Evolutionary conservation across 2,888 invertebrate species (phyloP).

Genomic region (Tenthredo amoena): DNA sequence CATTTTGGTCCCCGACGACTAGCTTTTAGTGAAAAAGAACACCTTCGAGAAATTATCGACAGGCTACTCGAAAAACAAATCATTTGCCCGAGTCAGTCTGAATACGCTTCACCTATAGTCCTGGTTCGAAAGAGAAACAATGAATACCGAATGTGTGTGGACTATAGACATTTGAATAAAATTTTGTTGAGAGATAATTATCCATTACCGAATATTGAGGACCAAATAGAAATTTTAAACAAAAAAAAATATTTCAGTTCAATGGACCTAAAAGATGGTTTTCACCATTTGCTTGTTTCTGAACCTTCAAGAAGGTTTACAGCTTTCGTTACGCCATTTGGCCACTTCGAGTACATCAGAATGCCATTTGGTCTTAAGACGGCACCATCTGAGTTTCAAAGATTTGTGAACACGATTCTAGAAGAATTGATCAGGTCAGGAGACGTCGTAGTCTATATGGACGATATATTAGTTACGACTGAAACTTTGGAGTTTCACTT

Average conservation of each 20-base stretch:
- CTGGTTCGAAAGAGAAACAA: slow-evolving; percentile 24
- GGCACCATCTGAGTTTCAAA: slow-evolving; percentile 59
- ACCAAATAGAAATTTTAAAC: slow-evolving; percentile 11
- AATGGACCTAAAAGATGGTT: background rate
- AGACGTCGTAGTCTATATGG: slow-evolving; percentile 60
- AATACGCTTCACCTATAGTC: slow-evolving; percentile 55
- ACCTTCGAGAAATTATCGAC: slow-evolving; percentile 53
- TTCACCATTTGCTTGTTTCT: slow-evolving; percentile 18
- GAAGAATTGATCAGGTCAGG: slow-evolving; percentile 54
- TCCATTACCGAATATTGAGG: background rate
- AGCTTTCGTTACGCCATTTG: slow-evolving; percentile 42
- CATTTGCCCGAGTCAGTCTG: slow-evolving; percentile 56
- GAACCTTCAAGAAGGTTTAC: slow-evolving; percentile 26
- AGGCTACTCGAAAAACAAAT: slow-evolving; percentile 50
- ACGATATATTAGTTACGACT: slow-evolving; percentile 58
- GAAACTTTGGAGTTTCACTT: slow-evolving; percentile 10
- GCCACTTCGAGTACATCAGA: slow-evolving; percentile 53
- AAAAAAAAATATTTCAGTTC: background rate
- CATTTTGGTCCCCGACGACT: slow-evolving; percentile 55
- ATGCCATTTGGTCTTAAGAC: slow-evolving; percentile 57
- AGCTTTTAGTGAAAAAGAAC: slow-evolving; percentile 51
- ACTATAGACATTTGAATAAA: background rate
- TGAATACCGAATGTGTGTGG: background rate
- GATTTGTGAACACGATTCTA: slow-evolving; percentile 60
- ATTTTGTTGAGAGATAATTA: background rate